Percentiles rank a stretch among this genome's conserved stretches.
Evolutionary conservation across 2,113 vertebrate genomes (phyloP).

Genomic region (Misgurnus mizolepis): DNA sequence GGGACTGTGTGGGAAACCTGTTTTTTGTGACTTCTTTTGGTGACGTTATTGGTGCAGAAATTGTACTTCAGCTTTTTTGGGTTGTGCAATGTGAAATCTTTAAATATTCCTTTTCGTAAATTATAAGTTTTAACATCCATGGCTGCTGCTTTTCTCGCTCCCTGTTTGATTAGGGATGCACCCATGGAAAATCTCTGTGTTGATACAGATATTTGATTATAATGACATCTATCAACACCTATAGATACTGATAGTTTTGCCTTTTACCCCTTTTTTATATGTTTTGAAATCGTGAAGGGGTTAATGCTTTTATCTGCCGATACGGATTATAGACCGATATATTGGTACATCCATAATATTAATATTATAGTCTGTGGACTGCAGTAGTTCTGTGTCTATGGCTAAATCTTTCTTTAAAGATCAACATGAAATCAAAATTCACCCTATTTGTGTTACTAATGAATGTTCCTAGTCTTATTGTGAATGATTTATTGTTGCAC

Average conservation of each 20-base stretch:
- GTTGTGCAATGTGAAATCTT: background rate
- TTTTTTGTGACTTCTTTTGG: background rate
- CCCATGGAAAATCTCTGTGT: no score
- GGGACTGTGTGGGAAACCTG: background rate
- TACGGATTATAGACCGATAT: no score
- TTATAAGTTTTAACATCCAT: constrained; percentile 18
- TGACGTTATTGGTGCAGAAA: background rate
- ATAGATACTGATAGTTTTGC: no score
- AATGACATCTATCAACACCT: no score
- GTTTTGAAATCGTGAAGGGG: no score
- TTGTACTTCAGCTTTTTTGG: background rate
- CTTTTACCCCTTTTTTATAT: no score
- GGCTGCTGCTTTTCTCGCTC: constrained; percentile 30
- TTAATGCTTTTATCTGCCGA: no score
- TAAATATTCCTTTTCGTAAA: constrained; percentile 16
- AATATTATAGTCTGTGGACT: background rate
- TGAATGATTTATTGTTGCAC: background rate
- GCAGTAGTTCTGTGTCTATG: background rate
- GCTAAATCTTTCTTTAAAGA: constrained; percentile 14
- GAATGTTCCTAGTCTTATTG: background rate
- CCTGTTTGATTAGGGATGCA: no score
- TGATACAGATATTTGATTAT: no score
- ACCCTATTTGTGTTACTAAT: background rate
- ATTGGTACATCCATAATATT: no score
- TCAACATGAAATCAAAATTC: constrained; percentile 10